Conservation (phyloP, 2,888 invertebrate species). For the Tribolium freemani region DNA sequence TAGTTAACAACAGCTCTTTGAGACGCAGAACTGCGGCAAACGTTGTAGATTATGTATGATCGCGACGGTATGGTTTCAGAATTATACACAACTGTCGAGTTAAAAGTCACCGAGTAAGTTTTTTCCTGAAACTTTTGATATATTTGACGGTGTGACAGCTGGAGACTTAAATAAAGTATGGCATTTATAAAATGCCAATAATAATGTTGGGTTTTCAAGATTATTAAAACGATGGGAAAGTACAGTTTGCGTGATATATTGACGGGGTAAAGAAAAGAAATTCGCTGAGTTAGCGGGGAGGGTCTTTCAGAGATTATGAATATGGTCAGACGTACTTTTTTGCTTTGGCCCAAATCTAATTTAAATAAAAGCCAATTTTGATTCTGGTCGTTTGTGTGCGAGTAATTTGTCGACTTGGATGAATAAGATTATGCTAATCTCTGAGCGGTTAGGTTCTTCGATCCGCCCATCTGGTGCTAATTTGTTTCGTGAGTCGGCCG, state of each 20-base stretch:
- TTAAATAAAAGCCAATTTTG: neutral
- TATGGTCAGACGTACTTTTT: neutral
- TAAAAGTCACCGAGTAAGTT: slow-evolving; percentile 25
- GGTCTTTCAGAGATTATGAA: neutral
- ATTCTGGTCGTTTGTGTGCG: neutral
- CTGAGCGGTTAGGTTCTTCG: neutral
- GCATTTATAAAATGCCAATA: neutral
- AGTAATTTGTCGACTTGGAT: neutral
- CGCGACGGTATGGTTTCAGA: slow-evolving; percentile 33
- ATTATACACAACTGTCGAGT: slow-evolving; percentile 43
- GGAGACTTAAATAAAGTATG: slow-evolving; percentile 26
- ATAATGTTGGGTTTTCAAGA: too few relatives aligned
- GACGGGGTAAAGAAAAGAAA: neutral
- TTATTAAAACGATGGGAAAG: neutral
- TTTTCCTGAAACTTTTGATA: slow-evolving; percentile 41
- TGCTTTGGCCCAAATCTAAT: neutral
- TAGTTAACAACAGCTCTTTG: slow-evolving; percentile 34
- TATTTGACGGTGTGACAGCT: slow-evolving; percentile 37
- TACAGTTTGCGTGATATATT: neutral
- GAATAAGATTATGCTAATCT: neutral
- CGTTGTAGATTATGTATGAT: slow-evolving; percentile 44
- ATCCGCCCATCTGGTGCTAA: slow-evolving; percentile 24
- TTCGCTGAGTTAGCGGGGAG: neutral
- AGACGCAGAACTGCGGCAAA: slow-evolving; percentile 37
- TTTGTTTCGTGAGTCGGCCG: slow-evolving; percentile 20